A percentile compares a stretch with the other conserved stretches of the same genome.
These are phyloP conservation scores for Anastatus disparis DNA, from an alignment of 1,140 invertebrate genomes.

Conservation along the genomic window DNA sequence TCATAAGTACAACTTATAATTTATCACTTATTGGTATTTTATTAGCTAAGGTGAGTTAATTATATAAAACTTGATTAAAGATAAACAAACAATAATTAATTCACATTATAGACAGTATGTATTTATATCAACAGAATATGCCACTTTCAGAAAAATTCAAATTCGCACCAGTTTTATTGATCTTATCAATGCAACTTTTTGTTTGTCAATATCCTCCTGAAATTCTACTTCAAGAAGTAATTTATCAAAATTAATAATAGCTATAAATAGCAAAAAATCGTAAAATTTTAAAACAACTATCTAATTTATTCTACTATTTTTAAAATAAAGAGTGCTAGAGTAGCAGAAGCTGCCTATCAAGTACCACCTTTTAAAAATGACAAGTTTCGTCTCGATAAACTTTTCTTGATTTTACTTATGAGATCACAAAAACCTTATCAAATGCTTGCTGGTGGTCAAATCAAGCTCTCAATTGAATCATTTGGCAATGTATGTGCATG, in stretches of 20 bases:
- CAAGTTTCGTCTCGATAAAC: background rate
- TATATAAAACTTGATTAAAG: background rate
- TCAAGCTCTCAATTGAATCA: conserved; percentile 5
- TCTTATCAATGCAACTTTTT: conserved; percentile 12
- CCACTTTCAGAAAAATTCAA: conserved; percentile 22
- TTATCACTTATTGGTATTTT: conserved; percentile 23
- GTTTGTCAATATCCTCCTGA: conserved; percentile 31
- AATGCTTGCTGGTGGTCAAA: conserved; percentile 18
- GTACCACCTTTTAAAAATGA: conserved; percentile 5
- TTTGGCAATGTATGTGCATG: conserved; percentile 25
- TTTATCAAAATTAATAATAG: too few species aligned
- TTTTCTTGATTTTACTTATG: background rate
- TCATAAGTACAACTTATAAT: conserved; percentile 23
- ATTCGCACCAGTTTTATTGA: conserved; percentile 19
- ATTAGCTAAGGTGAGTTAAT: conserved; percentile 3
- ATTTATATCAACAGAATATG: background rate
- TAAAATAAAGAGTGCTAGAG: conserved; percentile 16
- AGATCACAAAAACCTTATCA: conserved; percentile 23
- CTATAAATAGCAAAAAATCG: too few species aligned
- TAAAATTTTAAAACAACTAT: too few species aligned
- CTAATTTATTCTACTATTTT: too few species aligned
- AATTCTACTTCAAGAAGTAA: conserved; percentile 7
- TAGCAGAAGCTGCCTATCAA: conserved; percentile 14
- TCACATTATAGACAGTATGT: too few species aligned
- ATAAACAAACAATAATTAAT: background rate